A percentile compares a stretch with the other conserved stretches of the same genome.
Evolutionary conservation across 1,140 invertebrate genomes (phyloP).

Genomic region (Helicoverpa zea): DNA sequence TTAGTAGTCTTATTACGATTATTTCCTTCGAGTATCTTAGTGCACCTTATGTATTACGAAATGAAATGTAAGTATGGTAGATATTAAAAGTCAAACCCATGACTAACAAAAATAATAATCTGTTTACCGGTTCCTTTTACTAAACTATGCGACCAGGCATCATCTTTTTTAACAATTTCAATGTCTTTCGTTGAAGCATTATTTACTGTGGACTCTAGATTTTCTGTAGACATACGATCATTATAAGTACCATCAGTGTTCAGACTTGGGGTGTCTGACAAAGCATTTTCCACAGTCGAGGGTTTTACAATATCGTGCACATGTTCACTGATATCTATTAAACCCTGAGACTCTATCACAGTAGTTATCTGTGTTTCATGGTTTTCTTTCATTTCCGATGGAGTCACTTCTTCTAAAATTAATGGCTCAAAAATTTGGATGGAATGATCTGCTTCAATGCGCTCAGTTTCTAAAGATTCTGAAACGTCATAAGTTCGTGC

Average conservation of each 20-base stretch:
- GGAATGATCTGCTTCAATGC: neutral
- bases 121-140: slow-evolving; percentile 13
- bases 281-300: neutral
- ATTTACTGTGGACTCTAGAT: neutral
- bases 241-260: neutral
- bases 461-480: neutral
- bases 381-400: no score
- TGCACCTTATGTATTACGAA: neutral
- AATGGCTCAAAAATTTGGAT: neutral
- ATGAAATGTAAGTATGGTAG: neutral
- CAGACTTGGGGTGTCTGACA: neutral
- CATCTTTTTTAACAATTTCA: neutral
- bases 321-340: no score
- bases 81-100: slow-evolving; percentile 5
- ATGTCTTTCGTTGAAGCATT: neutral
- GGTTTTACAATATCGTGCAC: neutral
- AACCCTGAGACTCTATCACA: no score
- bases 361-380: no score
- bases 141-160: neutral
- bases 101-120: neutral
- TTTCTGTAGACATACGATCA: neutral
- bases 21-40: no score
- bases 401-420: neutral
- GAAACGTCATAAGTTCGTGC: neutral
- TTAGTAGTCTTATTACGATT: no score